phyloP scores from a whole-genome alignment of 2,797 vertebrate species.

The Adelosebastes latens region DNA sequence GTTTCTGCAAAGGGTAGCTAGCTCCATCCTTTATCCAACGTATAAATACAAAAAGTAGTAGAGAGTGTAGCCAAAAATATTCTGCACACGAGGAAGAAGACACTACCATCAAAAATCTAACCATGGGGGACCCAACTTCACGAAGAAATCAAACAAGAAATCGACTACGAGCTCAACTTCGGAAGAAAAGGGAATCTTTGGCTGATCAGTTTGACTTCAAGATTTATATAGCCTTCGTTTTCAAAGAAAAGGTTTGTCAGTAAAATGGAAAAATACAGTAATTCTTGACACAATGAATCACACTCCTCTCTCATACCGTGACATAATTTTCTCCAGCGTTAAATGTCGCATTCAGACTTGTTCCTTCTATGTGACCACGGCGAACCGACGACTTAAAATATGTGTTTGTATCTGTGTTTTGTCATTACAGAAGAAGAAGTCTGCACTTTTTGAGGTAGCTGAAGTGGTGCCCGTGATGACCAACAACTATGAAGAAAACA shows the following conservation, averaged over 20 bases:
- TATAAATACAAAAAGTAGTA: constrained; percentile 47
- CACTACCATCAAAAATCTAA: constrained; percentile 84
- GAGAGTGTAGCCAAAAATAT: constrained; percentile 68
- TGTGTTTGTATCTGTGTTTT: background rate
- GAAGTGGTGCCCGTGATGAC: constrained; percentile 99
- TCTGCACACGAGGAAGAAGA: constrained; percentile 57
- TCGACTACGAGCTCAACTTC: constrained; percentile 99
- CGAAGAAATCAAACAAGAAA: constrained; percentile 99
- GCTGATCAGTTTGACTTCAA: constrained; percentile 99
- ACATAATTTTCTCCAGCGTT: background rate
- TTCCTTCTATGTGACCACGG: too few species aligned
- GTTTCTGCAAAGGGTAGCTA: constrained; percentile 83
- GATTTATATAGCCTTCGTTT: constrained; percentile 99
- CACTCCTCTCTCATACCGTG: too few species aligned
- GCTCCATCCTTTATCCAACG: constrained; percentile 59
- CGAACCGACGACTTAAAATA: background rate
- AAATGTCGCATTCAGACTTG: background rate
- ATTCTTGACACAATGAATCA: background rate
- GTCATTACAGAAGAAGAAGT: constrained; percentile 93
- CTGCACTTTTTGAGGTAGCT: constrained; percentile 99
- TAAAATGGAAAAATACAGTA: background rate
- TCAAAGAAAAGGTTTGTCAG: constrained; percentile 97
- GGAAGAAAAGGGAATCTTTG: constrained; percentile 99
- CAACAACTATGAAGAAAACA: constrained; percentile 99
- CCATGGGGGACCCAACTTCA: constrained; percentile 99